Evolutionary conservation across 2,113 vertebrate genomes (phyloP), one percentile per base, ranked within the genome.

Genomic region (Varanus salvator): DNA sequence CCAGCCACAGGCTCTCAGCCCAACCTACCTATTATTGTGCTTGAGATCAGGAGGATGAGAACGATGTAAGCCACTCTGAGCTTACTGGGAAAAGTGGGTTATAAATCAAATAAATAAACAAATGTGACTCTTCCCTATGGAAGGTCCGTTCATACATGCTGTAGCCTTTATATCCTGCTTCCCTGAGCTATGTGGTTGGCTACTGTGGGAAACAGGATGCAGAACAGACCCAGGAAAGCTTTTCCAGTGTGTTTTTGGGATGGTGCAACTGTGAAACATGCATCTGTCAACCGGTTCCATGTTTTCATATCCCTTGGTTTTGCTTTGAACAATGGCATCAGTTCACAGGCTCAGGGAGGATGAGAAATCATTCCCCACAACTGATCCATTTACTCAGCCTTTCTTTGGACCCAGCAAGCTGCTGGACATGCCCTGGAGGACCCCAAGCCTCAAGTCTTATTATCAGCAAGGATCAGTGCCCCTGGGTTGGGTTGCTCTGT

Each of bases 401-500:
- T 60, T 76, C 23, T 76, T 82, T 48, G 34, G 25, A 27, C 69
- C n/a, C 48, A 57, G 8, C 21, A 29, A 52, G 15, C n/a, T 50
- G 29, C 81, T 72, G 72, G n/a, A 1, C n/a, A 21, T 3, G 72
- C 11, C 2, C 12, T 3, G 23, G 14, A 21, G 80, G 6, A n/a
- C 21, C 68, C 14, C 8, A 9, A 69, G 6, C 80, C 83, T 12
- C 66, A 69, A 25, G 21, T 87, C 12, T 3, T 64, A 64, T 78
- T 50, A n/a, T 64, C 0, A 0, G 44, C 78, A 92, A 77, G 85
- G 54, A 48, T 88, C 90, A 23, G 74, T 6, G 34, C 77, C 8
- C n/a, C 89, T 75, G 34, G 8, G 80, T 90, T 92, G 8, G 71
- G 25, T 27, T 82, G 57, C 77, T 34, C n/a, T 34, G n/a, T 31